Evolutionary conservation across 2,797 vertebrate genomes (phyloP).

Genomic region (Kryptolebias ocellatus): DNA sequence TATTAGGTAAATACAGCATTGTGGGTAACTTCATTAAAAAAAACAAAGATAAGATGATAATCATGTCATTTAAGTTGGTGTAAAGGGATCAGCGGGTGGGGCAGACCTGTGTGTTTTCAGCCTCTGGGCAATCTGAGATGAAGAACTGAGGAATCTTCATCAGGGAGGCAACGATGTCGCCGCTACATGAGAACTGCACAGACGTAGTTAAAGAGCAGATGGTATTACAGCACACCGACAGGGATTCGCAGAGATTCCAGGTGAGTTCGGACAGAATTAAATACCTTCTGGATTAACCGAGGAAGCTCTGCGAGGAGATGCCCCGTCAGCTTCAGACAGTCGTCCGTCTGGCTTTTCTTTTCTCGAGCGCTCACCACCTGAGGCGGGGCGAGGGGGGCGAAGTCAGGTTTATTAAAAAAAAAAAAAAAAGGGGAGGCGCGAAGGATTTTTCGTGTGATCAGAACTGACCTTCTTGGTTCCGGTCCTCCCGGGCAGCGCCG

Average conservation of each 20-base stretch:
- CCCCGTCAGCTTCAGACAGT: slow-evolving; percentile 86
- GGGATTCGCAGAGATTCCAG: neutral
- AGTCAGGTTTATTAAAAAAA: too few relatives aligned
- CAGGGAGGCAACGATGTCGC: slow-evolving; percentile 82
- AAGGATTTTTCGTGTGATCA: neutral
- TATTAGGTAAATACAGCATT: too few relatives aligned
- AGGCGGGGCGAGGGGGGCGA: neutral
- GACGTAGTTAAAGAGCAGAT: slow-evolving; percentile 12
- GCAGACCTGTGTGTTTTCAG: slow-evolving; percentile 80
- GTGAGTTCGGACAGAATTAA: neutral
- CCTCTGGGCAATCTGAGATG: slow-evolving; percentile 76
- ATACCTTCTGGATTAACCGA: slow-evolving; percentile 89
- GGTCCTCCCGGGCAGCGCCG: slow-evolving; percentile 85
- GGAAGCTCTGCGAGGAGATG: slow-evolving; percentile 88
- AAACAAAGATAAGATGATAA: neutral
- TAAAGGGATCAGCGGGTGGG: neutral
- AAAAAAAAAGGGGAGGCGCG: neutral
- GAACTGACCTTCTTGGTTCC: slow-evolving; percentile 86
- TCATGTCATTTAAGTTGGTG: neutral
- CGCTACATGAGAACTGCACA: slow-evolving; percentile 84
- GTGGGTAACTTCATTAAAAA: too few relatives aligned
- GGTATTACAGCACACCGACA: neutral
- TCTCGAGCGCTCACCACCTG: slow-evolving; percentile 86
- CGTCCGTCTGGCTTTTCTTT: slow-evolving; percentile 86
- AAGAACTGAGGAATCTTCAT: slow-evolving; percentile 91